A percentile compares a stretch with the other conserved stretches of the same genome.
phyloP scores from a whole-genome alignment of 1,140 invertebrate species.

The Platorchestia sp. region DNA sequence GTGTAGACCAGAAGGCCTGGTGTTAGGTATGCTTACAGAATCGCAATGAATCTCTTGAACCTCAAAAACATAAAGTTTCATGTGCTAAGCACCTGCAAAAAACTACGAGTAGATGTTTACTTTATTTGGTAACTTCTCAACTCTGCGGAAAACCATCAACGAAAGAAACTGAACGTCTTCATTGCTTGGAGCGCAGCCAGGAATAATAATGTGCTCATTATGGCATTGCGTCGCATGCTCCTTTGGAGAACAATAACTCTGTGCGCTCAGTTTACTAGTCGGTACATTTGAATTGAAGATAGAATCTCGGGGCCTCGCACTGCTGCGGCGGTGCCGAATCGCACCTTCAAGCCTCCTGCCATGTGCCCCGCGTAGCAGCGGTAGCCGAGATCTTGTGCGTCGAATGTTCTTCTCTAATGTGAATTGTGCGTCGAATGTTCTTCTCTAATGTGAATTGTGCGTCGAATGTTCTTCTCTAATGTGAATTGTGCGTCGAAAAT shows the following conservation, averaged over 20 bases:
- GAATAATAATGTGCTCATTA: slow-evolving; percentile 29
- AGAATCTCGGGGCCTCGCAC: neutral
- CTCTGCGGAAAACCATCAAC: neutral
- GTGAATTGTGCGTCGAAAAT: neutral
- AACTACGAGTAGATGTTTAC: neutral
- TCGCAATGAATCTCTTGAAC: neutral
- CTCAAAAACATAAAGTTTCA: neutral
- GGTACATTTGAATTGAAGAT: slow-evolving; percentile 19
- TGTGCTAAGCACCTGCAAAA: neutral
- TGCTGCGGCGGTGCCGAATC: neutral
- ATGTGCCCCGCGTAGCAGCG: neutral
- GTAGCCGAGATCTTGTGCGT: neutral
- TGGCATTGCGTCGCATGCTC: neutral
- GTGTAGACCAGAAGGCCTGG: neutral
- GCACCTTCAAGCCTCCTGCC: neutral
- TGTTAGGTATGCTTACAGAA: neutral
- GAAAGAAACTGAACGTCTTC: neutral
- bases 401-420: neutral
- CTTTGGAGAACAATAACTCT: neutral
- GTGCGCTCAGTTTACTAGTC: neutral
- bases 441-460: too few species aligned
- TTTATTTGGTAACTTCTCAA: neutral
- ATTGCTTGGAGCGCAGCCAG: neutral
- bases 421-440: neutral
- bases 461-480: too few species aligned